Conservation (phyloP, 2,888 invertebrate species). For the Hypselothyrea guttata region DNA sequence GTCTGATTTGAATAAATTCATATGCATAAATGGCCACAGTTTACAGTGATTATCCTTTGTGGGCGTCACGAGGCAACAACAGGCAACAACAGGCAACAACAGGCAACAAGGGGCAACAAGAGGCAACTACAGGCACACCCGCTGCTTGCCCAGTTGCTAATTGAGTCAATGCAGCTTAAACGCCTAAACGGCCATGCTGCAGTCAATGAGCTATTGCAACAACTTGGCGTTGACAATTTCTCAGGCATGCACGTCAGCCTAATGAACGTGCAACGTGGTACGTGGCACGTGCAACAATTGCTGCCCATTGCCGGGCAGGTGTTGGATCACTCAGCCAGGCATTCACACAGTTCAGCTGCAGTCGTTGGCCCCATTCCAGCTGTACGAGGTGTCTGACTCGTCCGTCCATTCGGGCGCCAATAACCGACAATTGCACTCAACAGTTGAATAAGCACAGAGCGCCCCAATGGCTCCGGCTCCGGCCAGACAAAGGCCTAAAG, state of each 20-base stretch:
- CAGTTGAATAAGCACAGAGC: conserved; percentile 57
- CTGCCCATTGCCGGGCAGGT: conserved; percentile 26
- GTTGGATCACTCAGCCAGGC: conserved; percentile 26
- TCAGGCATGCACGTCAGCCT: conserved; percentile 35
- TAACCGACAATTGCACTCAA: conserved; percentile 59
- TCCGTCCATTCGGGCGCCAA: conserved; percentile 42
- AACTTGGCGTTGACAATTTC: conserved; percentile 13
- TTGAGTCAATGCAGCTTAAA: conserved; percentile 45
- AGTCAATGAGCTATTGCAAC: conserved; percentile 14
- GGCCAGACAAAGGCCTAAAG: conserved; percentile 22
- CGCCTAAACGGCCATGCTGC: conserved; percentile 3
- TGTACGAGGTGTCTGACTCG: conserved; percentile 27
- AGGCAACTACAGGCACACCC: conserved; percentile 26
- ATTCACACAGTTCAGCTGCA: conserved; percentile 5
- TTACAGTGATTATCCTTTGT: conserved; percentile 51
- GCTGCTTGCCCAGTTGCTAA: conserved; percentile 37
- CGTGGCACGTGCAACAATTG: conserved; percentile 17
- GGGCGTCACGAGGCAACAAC: no score
- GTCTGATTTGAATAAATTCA: conserved; percentile 72
- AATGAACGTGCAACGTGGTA: conserved; percentile 37
- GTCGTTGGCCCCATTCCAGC: no score
- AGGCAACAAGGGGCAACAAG: conserved; percentile 15
- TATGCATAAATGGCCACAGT: conserved; percentile 69
- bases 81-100: no score
- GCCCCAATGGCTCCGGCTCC: background rate